A percentile compares a stretch with the other conserved stretches of the same genome.
phyloP scores from a whole-genome alignment of 2,797 vertebrate species.

The Ibycter americanus region DNA sequence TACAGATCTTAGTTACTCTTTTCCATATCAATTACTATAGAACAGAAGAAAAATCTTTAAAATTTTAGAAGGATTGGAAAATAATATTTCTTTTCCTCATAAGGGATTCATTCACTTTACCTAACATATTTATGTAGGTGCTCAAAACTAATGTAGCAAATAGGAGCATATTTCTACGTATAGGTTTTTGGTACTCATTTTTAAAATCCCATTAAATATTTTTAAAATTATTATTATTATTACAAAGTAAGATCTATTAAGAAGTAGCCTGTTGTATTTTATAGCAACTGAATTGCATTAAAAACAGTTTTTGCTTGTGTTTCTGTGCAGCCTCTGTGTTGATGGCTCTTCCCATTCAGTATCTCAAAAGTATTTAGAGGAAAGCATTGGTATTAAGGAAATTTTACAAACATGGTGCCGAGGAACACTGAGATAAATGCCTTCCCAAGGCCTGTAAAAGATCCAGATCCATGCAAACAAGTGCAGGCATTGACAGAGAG shows the following conservation, averaged over 20 bases:
- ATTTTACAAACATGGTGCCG: neutral
- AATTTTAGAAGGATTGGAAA: neutral
- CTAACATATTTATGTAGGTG: slow-evolving; percentile 11
- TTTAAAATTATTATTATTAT: neutral
- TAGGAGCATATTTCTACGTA: neutral
- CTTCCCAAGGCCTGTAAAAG: neutral
- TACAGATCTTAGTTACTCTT: neutral
- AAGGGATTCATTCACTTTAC: neutral
- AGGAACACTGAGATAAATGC: neutral
- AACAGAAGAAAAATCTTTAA: neutral
- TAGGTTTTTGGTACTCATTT: neutral
- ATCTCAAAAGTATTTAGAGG: neutral
- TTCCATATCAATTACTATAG: neutral
- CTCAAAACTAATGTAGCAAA: neutral
- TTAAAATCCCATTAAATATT: neutral
- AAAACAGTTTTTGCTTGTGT: neutral
- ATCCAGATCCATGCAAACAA: neutral
- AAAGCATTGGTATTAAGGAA: neutral
- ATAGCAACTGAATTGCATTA: neutral
- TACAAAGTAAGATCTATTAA: neutral
- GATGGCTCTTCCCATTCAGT: neutral
- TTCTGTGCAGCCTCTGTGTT: neutral
- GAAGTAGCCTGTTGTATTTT: neutral
- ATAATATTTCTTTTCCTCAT: neutral
- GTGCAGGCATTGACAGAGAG: neutral